Base-by-base conservation (phyloP, 2,888 invertebrate species). In the Ceriagrion tenellum region DNA sequence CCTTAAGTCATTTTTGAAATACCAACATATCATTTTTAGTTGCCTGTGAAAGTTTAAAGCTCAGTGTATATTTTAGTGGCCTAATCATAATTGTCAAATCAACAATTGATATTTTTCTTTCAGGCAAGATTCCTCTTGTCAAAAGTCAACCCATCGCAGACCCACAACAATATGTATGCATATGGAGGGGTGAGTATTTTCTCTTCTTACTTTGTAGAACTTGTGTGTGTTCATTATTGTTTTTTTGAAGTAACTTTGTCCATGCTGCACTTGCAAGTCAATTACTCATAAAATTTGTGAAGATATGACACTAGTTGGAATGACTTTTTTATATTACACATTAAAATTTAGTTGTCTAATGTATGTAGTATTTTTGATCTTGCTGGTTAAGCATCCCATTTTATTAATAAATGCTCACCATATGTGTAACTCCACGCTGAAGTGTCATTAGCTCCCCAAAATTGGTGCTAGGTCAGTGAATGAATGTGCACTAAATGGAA, bases 121-220 rank as follows among this genome's bases (percentile, higher is more conserved):
- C 97, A 98, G 98, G 99, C 99, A 26, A 98, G 99, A 96, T 99
- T 99, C 97, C 97, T 99, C 96, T 97, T 99, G 95, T 99, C 99
- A 40, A 99, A 99, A 98, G 99, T 99, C 95, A 99, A 99, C 97
- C 99, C 99, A n/a, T 99, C 99, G 96, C 99, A 99, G 97, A 99
- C 99, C 35, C 99, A 99, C 97, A 99, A 99, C 97, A 99, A 99
- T 97, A 99, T 99, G 99, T 99, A 99, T 97, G 98, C 99, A 88
- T 99, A 99, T 97, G 99, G 99, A 96, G 98, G 98, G 98, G 98
- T 98, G 97, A 98, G 98, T 98, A 96, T 81, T 55, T 59, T 90
- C 59, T 96, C 47, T 96, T 95, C 30, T 26, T 35, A 0, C 35
- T 16, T 13, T 16, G 30, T 81, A 81, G 81, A 18, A 8, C 96